Percentiles rank a stretch among this genome's conserved stretches.
These are phyloP conservation scores for Chromobotia macracanthus DNA, from an alignment of 2,797 vertebrate genomes.

Conservation along the genomic window DNA sequence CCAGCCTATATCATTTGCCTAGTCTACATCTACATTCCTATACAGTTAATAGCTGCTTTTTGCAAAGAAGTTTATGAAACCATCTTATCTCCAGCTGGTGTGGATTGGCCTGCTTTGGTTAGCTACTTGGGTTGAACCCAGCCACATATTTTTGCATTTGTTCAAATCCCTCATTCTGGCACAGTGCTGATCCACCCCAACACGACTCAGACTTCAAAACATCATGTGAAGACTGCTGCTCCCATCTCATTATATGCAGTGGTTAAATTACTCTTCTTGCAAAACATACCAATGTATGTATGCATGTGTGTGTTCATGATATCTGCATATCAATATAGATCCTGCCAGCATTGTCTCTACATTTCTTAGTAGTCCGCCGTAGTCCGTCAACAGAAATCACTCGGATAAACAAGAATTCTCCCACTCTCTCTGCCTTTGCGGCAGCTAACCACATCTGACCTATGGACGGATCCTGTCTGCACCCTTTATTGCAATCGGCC, in stretches of 20 bases:
- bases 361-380: slow-evolving; percentile 15
- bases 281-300: slow-evolving; percentile 17
- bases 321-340: slow-evolving; percentile 52
- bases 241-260: slow-evolving; percentile 17
- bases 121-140: slow-evolving; percentile 47
- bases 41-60: slow-evolving; percentile 18
- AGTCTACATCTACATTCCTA: slow-evolving; percentile 3
- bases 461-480: slow-evolving; percentile 14
- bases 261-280: slow-evolving; percentile 7
- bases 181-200: slow-evolving; percentile 13
- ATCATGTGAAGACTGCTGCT: background rate
- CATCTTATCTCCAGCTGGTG: slow-evolving; percentile 48
- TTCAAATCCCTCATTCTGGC: slow-evolving; percentile 39
- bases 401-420: background rate
- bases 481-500: slow-evolving; percentile 31
- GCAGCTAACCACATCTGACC: slow-evolving; percentile 32
- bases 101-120: slow-evolving; percentile 39
- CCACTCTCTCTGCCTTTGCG: slow-evolving; percentile 1
- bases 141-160: slow-evolving; percentile 44
- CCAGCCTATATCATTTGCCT: background rate
- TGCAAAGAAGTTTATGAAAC: slow-evolving; percentile 7
- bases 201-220: background rate
- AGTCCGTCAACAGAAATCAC: slow-evolving; percentile 32
- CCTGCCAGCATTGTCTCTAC: slow-evolving; percentile 25
- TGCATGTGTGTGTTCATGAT: slow-evolving; percentile 23